phyloP scores from a whole-genome alignment of 1,140 invertebrate genomes.

The Cherax quadricarinatus region DNA sequence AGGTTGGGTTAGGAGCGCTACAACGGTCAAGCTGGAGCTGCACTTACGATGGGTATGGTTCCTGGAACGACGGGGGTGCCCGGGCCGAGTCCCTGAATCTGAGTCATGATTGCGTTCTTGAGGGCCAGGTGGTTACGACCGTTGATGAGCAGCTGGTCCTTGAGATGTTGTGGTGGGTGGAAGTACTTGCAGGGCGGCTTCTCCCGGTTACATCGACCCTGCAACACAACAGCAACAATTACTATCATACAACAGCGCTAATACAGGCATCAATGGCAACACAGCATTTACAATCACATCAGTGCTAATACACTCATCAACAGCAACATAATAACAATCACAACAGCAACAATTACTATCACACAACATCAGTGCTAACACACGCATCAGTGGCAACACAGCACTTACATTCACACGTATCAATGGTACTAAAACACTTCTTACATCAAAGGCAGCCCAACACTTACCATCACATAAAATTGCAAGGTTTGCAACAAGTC shows the following conservation, averaged over 20 bases:
- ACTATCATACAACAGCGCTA: no score
- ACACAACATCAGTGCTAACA: no score
- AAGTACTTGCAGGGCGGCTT: constrained; percentile 99
- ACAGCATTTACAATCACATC: no score
- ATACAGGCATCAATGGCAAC: no score
- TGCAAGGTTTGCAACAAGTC: no score
- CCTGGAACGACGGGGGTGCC: constrained; percentile 65
- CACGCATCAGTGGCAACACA: no score
- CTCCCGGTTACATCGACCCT: constrained; percentile 99
- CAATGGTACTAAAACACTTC: no score
- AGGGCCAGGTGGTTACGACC: constrained; percentile 98
- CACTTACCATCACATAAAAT: constrained; percentile 51
- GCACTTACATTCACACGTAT: no score
- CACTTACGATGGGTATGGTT: constrained; percentile 72
- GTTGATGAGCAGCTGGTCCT: constrained; percentile 99
- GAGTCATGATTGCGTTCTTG: constrained; percentile 97
- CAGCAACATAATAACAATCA: constrained; percentile 1
- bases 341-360: constrained; percentile 72
- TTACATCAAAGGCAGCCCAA: no score
- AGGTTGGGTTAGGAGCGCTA: no score
- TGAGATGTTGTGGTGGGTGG: constrained; percentile 99
- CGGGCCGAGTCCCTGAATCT: constrained; percentile 81
- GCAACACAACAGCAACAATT: constrained; percentile 76
- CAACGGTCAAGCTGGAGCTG: not conserved
- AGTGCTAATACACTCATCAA: no score